These are phyloP conservation scores for Isichthys henryi DNA, from an alignment of 2,113 vertebrate species.

Conservation along the genomic window DNA sequence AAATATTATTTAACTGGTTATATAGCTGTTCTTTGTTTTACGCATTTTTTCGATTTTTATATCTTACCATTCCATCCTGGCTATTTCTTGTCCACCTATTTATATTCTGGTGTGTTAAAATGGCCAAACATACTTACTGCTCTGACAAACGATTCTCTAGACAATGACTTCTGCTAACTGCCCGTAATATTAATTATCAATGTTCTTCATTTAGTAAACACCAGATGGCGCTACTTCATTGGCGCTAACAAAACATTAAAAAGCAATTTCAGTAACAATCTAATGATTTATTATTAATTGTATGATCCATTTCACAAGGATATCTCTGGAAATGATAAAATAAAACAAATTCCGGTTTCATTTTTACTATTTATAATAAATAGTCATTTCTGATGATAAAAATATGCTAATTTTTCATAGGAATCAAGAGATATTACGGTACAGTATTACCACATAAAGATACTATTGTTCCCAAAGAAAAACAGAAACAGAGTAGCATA, in stretches of 20 bases:
- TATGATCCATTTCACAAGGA: not conserved
- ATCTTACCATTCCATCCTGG: not conserved
- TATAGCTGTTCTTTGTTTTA: not conserved
- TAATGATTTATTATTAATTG: not conserved
- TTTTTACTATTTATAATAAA: not conserved
- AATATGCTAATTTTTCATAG: not conserved
- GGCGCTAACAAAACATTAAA: not conserved
- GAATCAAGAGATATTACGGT: not conserved
- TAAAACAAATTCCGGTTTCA: not conserved
- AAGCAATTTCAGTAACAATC: not conserved
- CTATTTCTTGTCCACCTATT: not conserved
- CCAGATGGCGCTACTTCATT: slow-evolving; percentile 15
- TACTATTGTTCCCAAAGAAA: not conserved
- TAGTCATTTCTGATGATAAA: not conserved
- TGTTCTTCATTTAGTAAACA: not conserved
- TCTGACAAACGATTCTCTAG: not conserved
- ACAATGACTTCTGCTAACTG: not conserved
- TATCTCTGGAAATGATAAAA: not conserved
- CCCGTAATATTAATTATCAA: not conserved
- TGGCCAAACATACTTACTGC: not conserved
- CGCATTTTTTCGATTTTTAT: not conserved
- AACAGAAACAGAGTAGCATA: not conserved
- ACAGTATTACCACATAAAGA: not conserved
- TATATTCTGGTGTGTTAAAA: not conserved
- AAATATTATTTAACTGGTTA: not conserved